Evolutionary conservation across 2,797 vertebrate species (phyloP).

Genomic region (Percopsis omiscomaycus): DNA sequence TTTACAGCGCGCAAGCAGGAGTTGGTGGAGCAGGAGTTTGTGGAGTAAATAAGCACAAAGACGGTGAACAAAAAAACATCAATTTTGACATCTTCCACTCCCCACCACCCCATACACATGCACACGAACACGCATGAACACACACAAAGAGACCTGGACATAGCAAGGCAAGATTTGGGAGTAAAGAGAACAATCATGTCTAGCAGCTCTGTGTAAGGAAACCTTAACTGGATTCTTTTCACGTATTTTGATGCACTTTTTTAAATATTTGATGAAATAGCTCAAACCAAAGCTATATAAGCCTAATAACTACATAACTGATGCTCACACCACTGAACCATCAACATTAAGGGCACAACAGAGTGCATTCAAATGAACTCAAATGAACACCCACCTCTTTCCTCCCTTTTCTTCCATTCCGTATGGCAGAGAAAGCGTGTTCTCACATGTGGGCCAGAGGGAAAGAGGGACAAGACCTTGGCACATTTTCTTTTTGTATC

Average conservation of each 20-base stretch:
- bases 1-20: constrained; percentile 69
- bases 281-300: constrained; percentile 95
- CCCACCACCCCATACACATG: constrained; percentile 29
- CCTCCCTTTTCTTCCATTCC: constrained; percentile 48
- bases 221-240: constrained; percentile 94
- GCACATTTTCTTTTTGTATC: constrained; percentile 56
- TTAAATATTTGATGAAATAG: constrained; percentile 97
- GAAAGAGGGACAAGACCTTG: constrained; percentile 28
- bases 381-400: constrained; percentile 96
- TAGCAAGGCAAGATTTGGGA: constrained; percentile 34
- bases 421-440: constrained; percentile 31
- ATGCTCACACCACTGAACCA: constrained; percentile 92
- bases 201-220: constrained; percentile 69
- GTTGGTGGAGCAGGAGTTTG: constrained; percentile 65
- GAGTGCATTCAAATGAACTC: constrained; percentile 98
- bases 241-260: constrained; percentile 93
- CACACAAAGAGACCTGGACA: constrained; percentile 61
- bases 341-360: constrained; percentile 96
- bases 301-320: constrained; percentile 90
- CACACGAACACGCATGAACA: too few relatives aligned
- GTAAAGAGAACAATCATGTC: constrained; percentile 15
- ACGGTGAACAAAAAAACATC: constrained; percentile 34
- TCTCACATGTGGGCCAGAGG: constrained; percentile 29
- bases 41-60: constrained; percentile 70
- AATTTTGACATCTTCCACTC: constrained; percentile 60